These are phyloP conservation scores for Cremastinae sp. DNA, from an alignment of 2,888 invertebrate genomes.

Conservation along the genomic window DNA sequence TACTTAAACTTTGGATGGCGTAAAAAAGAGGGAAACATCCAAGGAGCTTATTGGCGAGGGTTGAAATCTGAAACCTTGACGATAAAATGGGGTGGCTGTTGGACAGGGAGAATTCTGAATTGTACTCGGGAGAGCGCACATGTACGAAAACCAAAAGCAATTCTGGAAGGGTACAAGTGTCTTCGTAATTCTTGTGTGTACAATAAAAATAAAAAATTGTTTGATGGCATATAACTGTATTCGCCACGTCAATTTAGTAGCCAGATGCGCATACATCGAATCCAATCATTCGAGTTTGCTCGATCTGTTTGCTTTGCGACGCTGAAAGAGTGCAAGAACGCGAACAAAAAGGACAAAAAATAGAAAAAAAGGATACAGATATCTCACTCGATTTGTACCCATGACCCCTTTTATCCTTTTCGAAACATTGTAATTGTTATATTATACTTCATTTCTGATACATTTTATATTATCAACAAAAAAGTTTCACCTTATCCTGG, in stretches of 20 bases:
- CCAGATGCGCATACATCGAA: conserved; percentile 74
- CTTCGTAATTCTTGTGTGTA: conserved; percentile 10
- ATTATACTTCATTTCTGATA: background rate
- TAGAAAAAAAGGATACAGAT: conserved; percentile 16
- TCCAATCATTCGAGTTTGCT: conserved; percentile 74
- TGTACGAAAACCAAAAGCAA: conserved; percentile 12
- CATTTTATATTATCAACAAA: too few relatives aligned
- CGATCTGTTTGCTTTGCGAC: conserved; percentile 70
- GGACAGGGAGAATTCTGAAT: conserved; percentile 27
- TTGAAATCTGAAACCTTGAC: conserved; percentile 48
- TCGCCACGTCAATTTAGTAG: conserved; percentile 67
- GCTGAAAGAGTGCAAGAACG: conserved; percentile 59
- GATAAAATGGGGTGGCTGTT: conserved; percentile 32
- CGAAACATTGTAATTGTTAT: background rate
- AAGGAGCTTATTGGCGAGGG: conserved; percentile 58
- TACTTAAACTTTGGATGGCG: background rate
- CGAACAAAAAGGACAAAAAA: conserved; percentile 23
- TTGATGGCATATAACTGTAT: conserved; percentile 19
- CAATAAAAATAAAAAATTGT: background rate
- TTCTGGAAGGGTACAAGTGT: conserved; percentile 36
- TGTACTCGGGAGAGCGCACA: conserved; percentile 13
- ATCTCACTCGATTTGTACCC: conserved; percentile 11
- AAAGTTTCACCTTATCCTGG: too few relatives aligned
- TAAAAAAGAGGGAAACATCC: conserved; percentile 23
- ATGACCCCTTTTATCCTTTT: conserved; percentile 1